Percentiles rank a stretch among this genome's conserved stretches.
phyloP scores from a whole-genome alignment of 2,888 invertebrate species.

The Microctonus hyperodae region DNA sequence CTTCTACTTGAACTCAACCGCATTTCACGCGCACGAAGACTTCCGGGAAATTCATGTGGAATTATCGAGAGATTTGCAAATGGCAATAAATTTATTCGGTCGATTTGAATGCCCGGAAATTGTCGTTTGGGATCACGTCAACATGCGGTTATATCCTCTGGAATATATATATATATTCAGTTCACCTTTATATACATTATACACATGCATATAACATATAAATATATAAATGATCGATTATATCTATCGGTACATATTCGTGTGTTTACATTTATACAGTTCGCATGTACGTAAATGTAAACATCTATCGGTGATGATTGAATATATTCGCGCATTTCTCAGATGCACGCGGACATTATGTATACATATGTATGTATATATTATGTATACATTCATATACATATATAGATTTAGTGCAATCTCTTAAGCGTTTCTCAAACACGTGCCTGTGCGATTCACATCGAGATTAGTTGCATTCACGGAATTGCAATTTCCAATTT shows the following conservation, averaged over 20 bases:
- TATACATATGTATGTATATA: neutral
- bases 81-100: constrained; percentile 3
- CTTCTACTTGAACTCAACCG: neutral
- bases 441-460: neutral
- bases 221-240: neutral
- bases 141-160: neutral
- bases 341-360: neutral
- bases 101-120: constrained; percentile 12
- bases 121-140: constrained; percentile 5
- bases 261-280: neutral
- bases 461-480: constrained; percentile 2
- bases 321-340: neutral
- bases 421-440: neutral
- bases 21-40: neutral
- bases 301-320: neutral
- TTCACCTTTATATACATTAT: neutral
- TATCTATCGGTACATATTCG: neutral
- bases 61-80: constrained; percentile 4
- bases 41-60: constrained; percentile 5
- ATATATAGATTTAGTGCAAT: neutral
- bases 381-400: no score
- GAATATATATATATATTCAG: neutral
- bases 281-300: no score
- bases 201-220: neutral
- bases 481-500: constrained; percentile 10